phyloP scores from a whole-genome alignment of 2,113 vertebrate genomes.

The Tupaia tana region DNA sequence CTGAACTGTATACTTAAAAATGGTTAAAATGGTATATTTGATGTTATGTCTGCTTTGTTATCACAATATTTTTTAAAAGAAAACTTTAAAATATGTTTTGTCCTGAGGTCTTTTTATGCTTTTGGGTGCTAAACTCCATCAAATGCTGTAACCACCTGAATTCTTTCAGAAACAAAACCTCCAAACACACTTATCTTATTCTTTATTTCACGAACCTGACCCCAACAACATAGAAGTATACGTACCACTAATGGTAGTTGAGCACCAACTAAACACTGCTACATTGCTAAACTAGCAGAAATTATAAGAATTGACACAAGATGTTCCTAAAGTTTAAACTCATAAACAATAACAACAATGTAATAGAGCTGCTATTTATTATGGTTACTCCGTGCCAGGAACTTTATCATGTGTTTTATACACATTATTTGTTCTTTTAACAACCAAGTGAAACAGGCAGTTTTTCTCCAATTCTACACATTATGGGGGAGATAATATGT shows the following conservation, averaged over 20 bases:
- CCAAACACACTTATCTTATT: not conserved
- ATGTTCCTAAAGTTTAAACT: slow-evolving; percentile 5
- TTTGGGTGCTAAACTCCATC: not conserved
- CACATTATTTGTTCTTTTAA: slow-evolving; percentile 10
- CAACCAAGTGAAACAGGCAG: not conserved
- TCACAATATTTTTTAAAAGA: not conserved
- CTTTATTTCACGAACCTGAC: not conserved
- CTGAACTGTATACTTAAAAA: not conserved
- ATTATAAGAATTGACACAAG: slow-evolving; percentile 20
- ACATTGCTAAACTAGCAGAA: not conserved
- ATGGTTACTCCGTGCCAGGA: not conserved
- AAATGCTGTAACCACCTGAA: not conserved
- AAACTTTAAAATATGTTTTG: not conserved
- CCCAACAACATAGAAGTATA: not conserved
- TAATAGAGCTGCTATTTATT: not conserved
- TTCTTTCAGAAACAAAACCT: slow-evolving; percentile 52
- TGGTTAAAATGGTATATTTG: not conserved
- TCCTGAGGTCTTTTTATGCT: not conserved
- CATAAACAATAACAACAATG: not conserved
- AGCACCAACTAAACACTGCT: not conserved
- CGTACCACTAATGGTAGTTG: not conserved
- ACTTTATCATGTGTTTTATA: not conserved
- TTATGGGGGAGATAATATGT: not conserved
- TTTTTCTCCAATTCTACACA: slow-evolving; percentile 35
- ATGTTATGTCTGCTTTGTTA: not conserved